phyloP scores from a whole-genome alignment of 2,888 invertebrate genomes.

The Trissolcus japonicus region DNA sequence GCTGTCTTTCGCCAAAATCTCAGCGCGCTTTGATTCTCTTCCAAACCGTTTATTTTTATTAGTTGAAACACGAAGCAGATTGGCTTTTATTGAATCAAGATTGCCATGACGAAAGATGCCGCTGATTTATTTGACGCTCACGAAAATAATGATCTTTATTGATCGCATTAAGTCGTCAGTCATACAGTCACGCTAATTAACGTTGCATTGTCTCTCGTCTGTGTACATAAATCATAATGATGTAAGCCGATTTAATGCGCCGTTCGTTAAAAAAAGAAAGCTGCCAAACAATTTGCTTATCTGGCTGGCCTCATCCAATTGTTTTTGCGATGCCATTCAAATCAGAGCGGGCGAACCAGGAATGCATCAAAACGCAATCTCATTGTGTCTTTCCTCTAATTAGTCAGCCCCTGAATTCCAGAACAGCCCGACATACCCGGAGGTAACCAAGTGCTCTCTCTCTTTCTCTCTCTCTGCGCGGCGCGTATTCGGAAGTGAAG shows the following conservation, averaged over 20 bases:
- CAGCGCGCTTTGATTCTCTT: slow-evolving; percentile 47
- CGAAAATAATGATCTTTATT: slow-evolving; percentile 13
- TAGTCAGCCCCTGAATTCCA: slow-evolving; percentile 55
- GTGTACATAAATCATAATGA: slow-evolving; percentile 11
- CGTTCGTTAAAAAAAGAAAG: not conserved
- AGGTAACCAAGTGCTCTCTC: slow-evolving; percentile 12
- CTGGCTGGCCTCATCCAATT: slow-evolving; percentile 33
- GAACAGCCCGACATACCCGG: slow-evolving; percentile 45
- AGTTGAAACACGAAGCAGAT: slow-evolving; percentile 20
- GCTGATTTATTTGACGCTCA: slow-evolving; percentile 6
- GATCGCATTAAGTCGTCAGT: not conserved
- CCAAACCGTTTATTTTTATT: slow-evolving; percentile 39
- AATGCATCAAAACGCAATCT: slow-evolving; percentile 58
- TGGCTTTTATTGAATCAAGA: slow-evolving; percentile 24
- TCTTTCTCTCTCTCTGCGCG: slow-evolving; percentile 18
- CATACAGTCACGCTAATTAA: not conserved
- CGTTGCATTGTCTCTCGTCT: not conserved
- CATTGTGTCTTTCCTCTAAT: slow-evolving; percentile 58
- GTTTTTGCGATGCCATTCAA: slow-evolving; percentile 39
- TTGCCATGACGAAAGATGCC: slow-evolving; percentile 15
- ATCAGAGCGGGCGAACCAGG: slow-evolving; percentile 35
- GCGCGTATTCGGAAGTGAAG: slow-evolving; percentile 61
- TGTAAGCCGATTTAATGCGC: not conserved
- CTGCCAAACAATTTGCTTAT: slow-evolving; percentile 23
- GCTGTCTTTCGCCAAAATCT: slow-evolving; percentile 44